Conservation (phyloP, 1,140 invertebrate species). For the Bilobella aurantiaca region DNA sequence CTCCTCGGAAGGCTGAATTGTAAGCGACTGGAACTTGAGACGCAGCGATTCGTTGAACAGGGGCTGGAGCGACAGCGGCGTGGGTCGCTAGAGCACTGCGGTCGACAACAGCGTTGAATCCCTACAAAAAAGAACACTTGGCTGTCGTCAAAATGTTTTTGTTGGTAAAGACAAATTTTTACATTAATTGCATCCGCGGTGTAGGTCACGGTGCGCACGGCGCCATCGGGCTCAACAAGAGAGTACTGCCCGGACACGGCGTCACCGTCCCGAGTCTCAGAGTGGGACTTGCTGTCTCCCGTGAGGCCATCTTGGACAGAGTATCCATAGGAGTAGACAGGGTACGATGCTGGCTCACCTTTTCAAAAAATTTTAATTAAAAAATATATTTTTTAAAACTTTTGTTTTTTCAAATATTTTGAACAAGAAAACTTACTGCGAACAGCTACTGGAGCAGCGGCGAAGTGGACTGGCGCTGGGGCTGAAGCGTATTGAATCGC, state of each 20-base stretch:
- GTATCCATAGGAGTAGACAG: conserved; percentile 31
- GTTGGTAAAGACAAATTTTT: neutral
- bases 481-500: neutral
- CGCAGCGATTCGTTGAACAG: neutral
- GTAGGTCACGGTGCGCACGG: no score
- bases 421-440: neutral
- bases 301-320: conserved; percentile 35
- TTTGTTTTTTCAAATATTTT: neutral
- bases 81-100: neutral
- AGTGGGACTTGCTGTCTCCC: conserved; percentile 36
- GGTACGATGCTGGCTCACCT: neutral
- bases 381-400: no score
- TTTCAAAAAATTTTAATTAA: no score
- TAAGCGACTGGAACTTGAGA: neutral
- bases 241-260: conserved; percentile 24
- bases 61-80: neutral
- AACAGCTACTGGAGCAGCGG: neutral
- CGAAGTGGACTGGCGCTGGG: neutral
- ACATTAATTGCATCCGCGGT: conserved; percentile 2
- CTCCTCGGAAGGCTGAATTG: neutral
- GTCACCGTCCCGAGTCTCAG: conserved; percentile 41
- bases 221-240: conserved; percentile 13
- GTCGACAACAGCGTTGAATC: conserved; percentile 1
- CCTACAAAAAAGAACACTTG: neutral
- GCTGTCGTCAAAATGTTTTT: neutral